Base-by-base conservation (phyloP, 1,140 invertebrate genomes). In the Drosophila yakuba region DNA sequence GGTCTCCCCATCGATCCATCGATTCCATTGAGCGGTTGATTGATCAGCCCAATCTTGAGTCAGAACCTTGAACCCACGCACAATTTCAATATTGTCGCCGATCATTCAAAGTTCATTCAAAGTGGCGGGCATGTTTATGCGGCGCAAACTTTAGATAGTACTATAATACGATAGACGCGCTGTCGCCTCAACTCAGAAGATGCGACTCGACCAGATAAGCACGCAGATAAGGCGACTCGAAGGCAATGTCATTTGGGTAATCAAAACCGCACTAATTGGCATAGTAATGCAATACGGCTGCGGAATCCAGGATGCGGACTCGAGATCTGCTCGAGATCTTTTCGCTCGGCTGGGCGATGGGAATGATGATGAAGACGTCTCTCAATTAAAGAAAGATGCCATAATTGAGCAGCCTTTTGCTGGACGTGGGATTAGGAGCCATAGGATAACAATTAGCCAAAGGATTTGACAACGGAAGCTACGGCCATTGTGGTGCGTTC, bases 381-480 rank as follows among this genome's bases (percentile, higher is more conserved):
- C 62, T 81, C 69, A 81, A 82, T 85, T 86, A 85, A 76, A 63
- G 68, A 63, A 64, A 77, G 69, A 86, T 88, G 56, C 84, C 76
- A 88, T 88, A 88, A 88, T 88, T 88, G 84, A 88, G 79, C 79
- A 83, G 83, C 72, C 78, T 66, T 63, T 15, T 10, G 17, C 8
- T 39, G 71, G 72, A 73, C 73, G 36, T 41, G 44, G 72, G 44
- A 62, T 41, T 50, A 50, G 59, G 51, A 25, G 51, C 64, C 72
- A 76, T 82, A 62, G 83, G 83, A 86, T 88, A 88, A 83, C 84
- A 88, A 88, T 88, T 88, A 88, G 75, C 79, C 35, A 88, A 88
- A 88, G 83, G 83, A 88, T 88, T 88, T 89, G 59, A 78, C 61
- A 72, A 86, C 83, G 84, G 83, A 88, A 86, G 79, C 82, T 88